Percentiles rank a stretch among this genome's conserved stretches.
These are phyloP conservation scores for Agrochola macilenta DNA, from an alignment of 2,888 invertebrate genomes.

Conservation along the genomic window DNA sequence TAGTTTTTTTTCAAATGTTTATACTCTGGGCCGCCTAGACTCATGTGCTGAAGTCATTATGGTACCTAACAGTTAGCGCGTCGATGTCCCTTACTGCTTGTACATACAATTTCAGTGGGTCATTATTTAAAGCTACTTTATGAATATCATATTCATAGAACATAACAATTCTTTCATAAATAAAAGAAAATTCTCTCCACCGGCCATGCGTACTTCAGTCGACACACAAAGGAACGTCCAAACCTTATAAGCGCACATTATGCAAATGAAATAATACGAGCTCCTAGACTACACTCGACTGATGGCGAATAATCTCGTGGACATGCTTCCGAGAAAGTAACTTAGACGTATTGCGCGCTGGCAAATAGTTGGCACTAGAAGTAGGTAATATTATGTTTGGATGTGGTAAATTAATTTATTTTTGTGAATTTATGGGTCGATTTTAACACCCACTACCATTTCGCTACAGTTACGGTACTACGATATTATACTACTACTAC, in stretches of 20 bases:
- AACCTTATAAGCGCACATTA: conserved; percentile 48
- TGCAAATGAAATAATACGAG: conserved; percentile 56
- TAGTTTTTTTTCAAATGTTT: no score
- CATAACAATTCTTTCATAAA: not conserved
- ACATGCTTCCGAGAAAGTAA: conserved; percentile 54
- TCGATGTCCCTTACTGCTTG: not conserved
- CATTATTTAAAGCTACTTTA: not conserved
- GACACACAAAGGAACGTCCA: conserved; percentile 29
- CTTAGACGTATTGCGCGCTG: conserved; percentile 42
- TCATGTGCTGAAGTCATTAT: no score
- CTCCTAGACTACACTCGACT: conserved; percentile 25
- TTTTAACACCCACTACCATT: not conserved
- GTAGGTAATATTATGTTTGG: not conserved
- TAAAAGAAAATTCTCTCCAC: not conserved
- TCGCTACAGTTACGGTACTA: not conserved
- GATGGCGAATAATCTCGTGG: conserved; percentile 47
- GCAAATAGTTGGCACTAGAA: conserved; percentile 31
- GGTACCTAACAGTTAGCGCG: no score
- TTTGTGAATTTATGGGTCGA: not conserved
- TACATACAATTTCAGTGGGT: no score
- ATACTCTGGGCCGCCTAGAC: no score
- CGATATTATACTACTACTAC: not conserved
- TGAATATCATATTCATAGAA: not conserved
- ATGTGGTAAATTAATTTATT: conserved; percentile 24
- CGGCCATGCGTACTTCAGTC: conserved; percentile 3